Base-by-base conservation (phyloP, 2,797 vertebrate species). In the Vespertilio murinus region DNA sequence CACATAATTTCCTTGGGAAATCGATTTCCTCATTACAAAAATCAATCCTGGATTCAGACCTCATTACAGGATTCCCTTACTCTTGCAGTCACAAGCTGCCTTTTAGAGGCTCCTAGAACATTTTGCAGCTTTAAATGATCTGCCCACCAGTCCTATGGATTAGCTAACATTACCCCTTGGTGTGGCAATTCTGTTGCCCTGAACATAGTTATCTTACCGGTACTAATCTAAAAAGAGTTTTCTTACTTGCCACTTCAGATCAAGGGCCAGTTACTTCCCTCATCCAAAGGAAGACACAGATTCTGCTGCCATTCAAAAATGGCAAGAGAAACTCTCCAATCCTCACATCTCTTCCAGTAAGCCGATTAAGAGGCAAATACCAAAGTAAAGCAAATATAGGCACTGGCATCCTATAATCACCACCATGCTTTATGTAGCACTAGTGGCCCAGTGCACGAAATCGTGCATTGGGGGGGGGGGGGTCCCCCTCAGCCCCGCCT, bases 1-100 rank as follows among this genome's bases (percentile, higher is more conserved):
- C 92, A 88, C 0, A 1, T 49, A 54, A 84, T 35, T 95, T 94
- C 94, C 87, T 90, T 85, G 73, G 78, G 78, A 95, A 85, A 92
- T 97, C 3, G 40, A 96, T 96, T 90, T 95, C 73, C 17, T 85
- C 94, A 75, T 95, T 96, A 95, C 95, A 89, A 95, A 94, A 96
- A 96, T 77, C 70, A 65, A 67, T 95, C 67, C 84, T 3, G 61
- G 94, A 88, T 25, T 95, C 97, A 90, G 95, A 95, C 38, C 90
- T 93, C 83, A 93, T 93, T 45, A 88, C 14, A 61, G 71, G 42
- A 88, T 47, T 82, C 84, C 90, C 70, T 95, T 83, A 73, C 61
- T 91, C 74, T 70, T 80, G 69, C 59, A 75, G 91, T 88, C 93
- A 95, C 52, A 81, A 82, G 78, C 83, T 70, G 88, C 59, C 94